phyloP scores from a whole-genome alignment of 2,888 invertebrate genomes.

The Periphyllus acericola region DNA sequence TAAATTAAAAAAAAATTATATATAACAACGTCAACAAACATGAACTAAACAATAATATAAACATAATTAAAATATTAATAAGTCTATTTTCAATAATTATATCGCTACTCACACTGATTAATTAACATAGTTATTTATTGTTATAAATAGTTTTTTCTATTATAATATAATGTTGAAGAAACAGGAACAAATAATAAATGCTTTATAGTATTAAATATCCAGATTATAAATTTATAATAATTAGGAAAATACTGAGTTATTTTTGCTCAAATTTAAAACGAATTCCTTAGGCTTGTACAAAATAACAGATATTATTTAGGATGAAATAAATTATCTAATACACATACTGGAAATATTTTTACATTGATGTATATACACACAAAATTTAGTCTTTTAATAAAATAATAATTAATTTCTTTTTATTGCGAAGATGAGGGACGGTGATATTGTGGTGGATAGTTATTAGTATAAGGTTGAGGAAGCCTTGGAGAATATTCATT shows the following conservation, averaged over 20 bases:
- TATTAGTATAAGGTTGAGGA: constrained; percentile 43
- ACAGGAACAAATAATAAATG: constrained; percentile 60
- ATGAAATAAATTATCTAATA: constrained; percentile 35
- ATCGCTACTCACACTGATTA: constrained; percentile 40
- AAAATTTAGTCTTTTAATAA: constrained; percentile 42
- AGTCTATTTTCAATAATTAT: constrained; percentile 57
- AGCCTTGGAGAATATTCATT: constrained; percentile 32
- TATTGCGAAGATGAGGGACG: constrained; percentile 52
- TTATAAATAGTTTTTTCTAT: constrained; percentile 26
- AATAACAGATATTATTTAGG: constrained; percentile 23
- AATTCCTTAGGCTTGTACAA: constrained; percentile 11
- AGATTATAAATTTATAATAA: constrained; percentile 45
- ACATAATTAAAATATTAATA: constrained; percentile 59
- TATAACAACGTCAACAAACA: constrained; percentile 60
- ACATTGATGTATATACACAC: constrained; percentile 8
- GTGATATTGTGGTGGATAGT: constrained; percentile 46
- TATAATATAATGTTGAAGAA: constrained; percentile 31
- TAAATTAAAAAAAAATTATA: constrained; percentile 48
- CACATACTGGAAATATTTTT: constrained; percentile 5
- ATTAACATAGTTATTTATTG: constrained; percentile 35
- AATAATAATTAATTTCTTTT: constrained; percentile 4
- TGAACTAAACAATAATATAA: constrained; percentile 59
- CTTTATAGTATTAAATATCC: constrained; percentile 55
- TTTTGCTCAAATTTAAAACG: constrained; percentile 32
- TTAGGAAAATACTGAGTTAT: constrained; percentile 57